Conservation (phyloP, 2,113 vertebrate genomes). For the Megaptera novaeangliae region DNA sequence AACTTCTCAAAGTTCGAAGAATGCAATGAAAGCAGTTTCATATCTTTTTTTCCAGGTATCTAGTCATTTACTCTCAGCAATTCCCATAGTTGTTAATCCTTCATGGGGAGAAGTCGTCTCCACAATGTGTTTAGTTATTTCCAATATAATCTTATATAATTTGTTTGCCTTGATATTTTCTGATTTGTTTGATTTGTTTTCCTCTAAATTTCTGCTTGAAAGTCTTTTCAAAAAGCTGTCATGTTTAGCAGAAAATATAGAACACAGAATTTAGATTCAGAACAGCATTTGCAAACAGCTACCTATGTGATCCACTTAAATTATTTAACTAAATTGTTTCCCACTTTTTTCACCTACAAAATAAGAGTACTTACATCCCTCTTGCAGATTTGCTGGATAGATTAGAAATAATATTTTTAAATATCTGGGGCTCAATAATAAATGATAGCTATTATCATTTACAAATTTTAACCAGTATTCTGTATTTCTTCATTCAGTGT, state of each 20-base stretch:
- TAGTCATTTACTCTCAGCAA: background rate
- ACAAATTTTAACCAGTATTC: background rate
- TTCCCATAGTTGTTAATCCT: background rate
- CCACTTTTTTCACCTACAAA: background rate
- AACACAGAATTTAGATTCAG: background rate
- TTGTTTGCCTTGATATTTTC: background rate
- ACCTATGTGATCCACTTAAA: background rate
- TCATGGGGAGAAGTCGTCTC: background rate
- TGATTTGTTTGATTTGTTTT: background rate
- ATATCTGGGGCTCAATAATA: background rate
- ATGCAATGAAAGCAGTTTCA: background rate
- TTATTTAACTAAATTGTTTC: background rate
- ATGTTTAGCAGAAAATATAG: background rate
- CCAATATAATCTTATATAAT: background rate
- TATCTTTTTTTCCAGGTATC: background rate
- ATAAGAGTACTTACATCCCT: background rate
- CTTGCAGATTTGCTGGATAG: background rate
- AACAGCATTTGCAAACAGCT: background rate
- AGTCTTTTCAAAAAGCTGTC: background rate
- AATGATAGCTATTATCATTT: background rate
- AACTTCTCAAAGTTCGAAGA: background rate
- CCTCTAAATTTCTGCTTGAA: background rate
- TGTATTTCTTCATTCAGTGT: background rate
- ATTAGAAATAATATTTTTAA: background rate
- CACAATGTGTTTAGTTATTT: background rate